These are phyloP conservation scores for Notothenia rossii DNA, from an alignment of 2,113 vertebrate genomes.

Conservation along the genomic window DNA sequence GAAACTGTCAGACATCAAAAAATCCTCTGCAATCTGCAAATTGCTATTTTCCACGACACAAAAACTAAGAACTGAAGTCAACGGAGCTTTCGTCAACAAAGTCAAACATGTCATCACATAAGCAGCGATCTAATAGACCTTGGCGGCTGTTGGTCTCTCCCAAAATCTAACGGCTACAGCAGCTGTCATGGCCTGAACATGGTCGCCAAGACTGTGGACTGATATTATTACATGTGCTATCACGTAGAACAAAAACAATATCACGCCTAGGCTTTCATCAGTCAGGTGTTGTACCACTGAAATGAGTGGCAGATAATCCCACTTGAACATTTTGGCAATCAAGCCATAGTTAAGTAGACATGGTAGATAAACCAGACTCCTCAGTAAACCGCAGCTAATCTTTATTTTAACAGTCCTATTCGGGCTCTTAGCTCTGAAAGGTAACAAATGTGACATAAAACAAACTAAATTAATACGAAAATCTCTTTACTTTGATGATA, in stretches of 20 bases:
- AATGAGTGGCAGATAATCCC: neutral
- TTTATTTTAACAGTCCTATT: neutral
- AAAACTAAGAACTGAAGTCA: neutral
- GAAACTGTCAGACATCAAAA: neutral
- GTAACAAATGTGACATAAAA: neutral
- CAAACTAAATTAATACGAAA: too few relatives aligned
- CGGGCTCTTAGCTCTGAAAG: neutral
- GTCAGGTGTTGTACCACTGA: neutral
- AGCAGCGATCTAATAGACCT: constrained; percentile 35
- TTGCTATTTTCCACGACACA: neutral
- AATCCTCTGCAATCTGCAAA: neutral
- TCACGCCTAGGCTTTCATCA: neutral
- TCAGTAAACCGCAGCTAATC: neutral
- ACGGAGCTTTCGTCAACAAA: constrained; percentile 48
- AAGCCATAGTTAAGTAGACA: constrained; percentile 1
- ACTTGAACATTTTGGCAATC: neutral
- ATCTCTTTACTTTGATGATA: neutral
- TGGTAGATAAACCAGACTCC: neutral
- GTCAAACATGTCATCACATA: constrained; percentile 55
- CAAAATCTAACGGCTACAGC: constrained; percentile 11
- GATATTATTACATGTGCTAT: constrained; percentile 22
- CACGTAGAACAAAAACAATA: neutral
- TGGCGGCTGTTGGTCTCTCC: constrained; percentile 25
- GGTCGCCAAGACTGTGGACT: neutral
- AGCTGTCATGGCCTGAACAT: constrained; percentile 35